Base-by-base conservation (phyloP, 2,888 invertebrate species). In the Lasioglossum oenotherae region DNA sequence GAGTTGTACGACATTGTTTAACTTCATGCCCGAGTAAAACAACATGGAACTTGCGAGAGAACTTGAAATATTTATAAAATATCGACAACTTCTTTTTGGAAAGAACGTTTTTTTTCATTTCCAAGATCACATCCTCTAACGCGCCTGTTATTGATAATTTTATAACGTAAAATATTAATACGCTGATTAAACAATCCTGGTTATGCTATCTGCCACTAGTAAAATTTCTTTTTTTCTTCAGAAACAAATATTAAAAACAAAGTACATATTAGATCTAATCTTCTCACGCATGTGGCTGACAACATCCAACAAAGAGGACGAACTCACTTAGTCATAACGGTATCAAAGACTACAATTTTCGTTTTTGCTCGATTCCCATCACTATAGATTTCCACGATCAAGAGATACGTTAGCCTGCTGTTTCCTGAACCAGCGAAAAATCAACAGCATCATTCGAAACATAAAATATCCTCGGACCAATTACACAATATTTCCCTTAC, bases 391-490 rank as follows among this genome's bases (percentile, higher is more conserved):
- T 57, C 74, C 74, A 74, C 31, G 35, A 53, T 67, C 73, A 1
- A 27, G 53, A 35, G 41, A 78, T n/a, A n/a, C 41, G n/a, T 74
- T 27, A 72, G 74, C 35, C 19, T n/a, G 74, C 74, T 53, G 74
- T 53, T 53, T 53, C 74, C 74, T n/a, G 74, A 73, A 73, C 27
- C 73, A 73, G 27, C 35, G 49, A 81, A n/a, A 35, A 19, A 67
- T 27, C 46, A 27, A 57, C 16, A 69, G 27, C 23, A 5, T 23
- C 27, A 27, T 23, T 71, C n/a, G 4, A 31, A 19, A 23, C 23
- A n/a, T 53, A 0, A 5, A 23, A 49, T 35, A 35, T 23, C 74
- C 23, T 4, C 10, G 12, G 12, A 23, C 0, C n/a, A 2, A 31
- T 49, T 23, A 2, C 31, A 19, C 10, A 35, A 23, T 23, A 73